phyloP scores from a whole-genome alignment of 2,113 vertebrate species.

The Microcebus lehilahytsara region DNA sequence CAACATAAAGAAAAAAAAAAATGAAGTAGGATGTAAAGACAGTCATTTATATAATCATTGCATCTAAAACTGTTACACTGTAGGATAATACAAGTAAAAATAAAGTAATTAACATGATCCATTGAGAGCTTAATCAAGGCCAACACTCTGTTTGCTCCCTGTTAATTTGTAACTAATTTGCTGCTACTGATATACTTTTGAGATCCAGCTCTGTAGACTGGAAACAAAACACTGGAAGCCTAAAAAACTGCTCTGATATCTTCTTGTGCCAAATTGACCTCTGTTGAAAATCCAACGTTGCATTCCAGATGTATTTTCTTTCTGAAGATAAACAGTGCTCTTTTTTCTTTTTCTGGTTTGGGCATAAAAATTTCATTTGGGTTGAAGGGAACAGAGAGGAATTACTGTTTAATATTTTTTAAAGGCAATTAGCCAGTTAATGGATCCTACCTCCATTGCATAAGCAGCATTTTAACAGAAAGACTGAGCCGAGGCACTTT shows the following conservation, averaged over 20 bases:
- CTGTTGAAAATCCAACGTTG: neutral
- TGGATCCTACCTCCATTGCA: neutral
- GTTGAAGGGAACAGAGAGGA: neutral
- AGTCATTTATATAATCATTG: conserved; percentile 17
- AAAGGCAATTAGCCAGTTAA: neutral
- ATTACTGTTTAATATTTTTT: neutral
- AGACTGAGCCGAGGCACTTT: neutral
- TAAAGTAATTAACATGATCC: neutral
- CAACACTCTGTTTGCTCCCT: neutral
- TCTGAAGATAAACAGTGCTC: neutral
- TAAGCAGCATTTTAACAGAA: neutral
- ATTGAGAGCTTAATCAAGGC: neutral
- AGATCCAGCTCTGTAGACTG: neutral
- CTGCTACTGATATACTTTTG: neutral
- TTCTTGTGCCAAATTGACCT: neutral
- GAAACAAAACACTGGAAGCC: neutral
- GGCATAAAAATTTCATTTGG: neutral
- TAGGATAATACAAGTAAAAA: conserved; percentile 17
- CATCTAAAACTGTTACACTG: neutral
- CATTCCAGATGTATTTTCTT: conserved; percentile 13
- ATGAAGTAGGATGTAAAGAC: neutral
- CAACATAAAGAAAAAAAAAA: neutral
- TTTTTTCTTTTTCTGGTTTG: neutral
- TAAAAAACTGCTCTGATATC: no score
- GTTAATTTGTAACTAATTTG: conserved; percentile 40